Base-by-base conservation (phyloP, 2,113 vertebrate species). In the Toxostoma redivivum region DNA sequence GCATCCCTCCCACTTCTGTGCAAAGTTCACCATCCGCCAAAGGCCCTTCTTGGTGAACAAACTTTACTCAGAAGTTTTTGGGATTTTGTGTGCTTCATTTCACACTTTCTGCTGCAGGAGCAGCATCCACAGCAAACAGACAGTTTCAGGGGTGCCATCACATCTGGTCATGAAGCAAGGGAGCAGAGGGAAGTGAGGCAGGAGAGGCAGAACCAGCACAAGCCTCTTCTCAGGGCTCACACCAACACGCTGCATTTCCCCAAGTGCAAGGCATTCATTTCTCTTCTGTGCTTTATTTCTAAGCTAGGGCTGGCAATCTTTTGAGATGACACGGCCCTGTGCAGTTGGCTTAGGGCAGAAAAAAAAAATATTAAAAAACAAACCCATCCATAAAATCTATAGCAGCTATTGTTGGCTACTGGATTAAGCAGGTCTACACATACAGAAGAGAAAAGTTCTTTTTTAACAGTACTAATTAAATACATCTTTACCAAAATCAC, bases 131-230 rank as follows among this genome's bases (percentile, higher is more conserved):
- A 91, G 71, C 45, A 61, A 22, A 35, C 22, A 15, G 30, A 33
- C 23, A 70, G 28, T 9, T 74, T 53, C 74, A 37, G 20, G 5
- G 50, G 9, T 44, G 31, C 35, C 25, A 4, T 2, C 3, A 3
- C 9, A 11, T n/a, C 40, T 77, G 73, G 12, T 58, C 31, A 54
- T 0, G 0, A 58, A 47, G 48, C 1, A 2, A 66, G 24, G 0
- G 2, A 14, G 7, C 3, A 2, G 28, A 50, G 15, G 40, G 35
- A 92, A 51, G 21, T 1, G 3, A 37, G 40, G 18, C 35, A 76
- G 53, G 6, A 38, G 31, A 44, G n/a, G 25, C 27, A 86, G 38
- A 73, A 40, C 16, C 42, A 66, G 23, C 1, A 0, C 48, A 69
- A 88, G 50, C 12, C 31, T 57, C 42, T 40, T 77, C 28, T 20